Conservation (phyloP, 2,113 vertebrate species). For the Cyprinodon brontotheroides region DNA sequence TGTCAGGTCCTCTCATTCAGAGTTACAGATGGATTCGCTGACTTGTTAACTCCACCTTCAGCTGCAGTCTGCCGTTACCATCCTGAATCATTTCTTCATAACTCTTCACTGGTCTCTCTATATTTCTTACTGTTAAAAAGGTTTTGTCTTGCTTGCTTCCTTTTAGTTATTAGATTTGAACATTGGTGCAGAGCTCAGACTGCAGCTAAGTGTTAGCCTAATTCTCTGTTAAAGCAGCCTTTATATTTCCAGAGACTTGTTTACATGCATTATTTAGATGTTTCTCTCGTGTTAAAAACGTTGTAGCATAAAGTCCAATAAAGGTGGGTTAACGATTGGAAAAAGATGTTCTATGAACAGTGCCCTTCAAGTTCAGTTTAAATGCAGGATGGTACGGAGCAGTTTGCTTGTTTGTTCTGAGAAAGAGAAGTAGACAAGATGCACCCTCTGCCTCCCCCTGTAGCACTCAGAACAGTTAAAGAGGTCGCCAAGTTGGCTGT, state of each 20-base stretch:
- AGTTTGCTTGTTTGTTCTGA: neutral
- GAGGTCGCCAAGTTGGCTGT: slow-evolving; percentile 93
- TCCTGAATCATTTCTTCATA: neutral
- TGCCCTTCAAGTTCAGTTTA: slow-evolving; percentile 27
- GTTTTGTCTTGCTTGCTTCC: neutral
- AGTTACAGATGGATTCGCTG: slow-evolving; percentile 47
- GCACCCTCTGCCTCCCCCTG: slow-evolving; percentile 67
- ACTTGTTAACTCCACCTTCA: slow-evolving; percentile 30
- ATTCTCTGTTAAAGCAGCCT: slow-evolving; percentile 27
- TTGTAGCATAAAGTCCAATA: neutral
- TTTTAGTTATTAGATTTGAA: neutral
- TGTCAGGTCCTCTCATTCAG: slow-evolving; percentile 77
- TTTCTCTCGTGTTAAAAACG: slow-evolving; percentile 2
- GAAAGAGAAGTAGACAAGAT: slow-evolving; percentile 75
- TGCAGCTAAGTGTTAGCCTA: slow-evolving; percentile 56
- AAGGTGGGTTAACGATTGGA: slow-evolving; percentile 6
- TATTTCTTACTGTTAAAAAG: neutral
- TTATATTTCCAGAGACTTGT: slow-evolving; percentile 40
- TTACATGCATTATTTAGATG: slow-evolving; percentile 11
- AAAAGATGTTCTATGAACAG: slow-evolving; percentile 6
- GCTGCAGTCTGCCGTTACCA: slow-evolving; percentile 49
- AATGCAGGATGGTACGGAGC: neutral
- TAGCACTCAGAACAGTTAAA: slow-evolving; percentile 83
- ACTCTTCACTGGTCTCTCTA: slow-evolving; percentile 6
- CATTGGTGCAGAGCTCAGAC: slow-evolving; percentile 73